These are phyloP conservation scores for Typhlichthys subterraneus DNA, from an alignment of 2,797 vertebrate species.

Conservation along the genomic window DNA sequence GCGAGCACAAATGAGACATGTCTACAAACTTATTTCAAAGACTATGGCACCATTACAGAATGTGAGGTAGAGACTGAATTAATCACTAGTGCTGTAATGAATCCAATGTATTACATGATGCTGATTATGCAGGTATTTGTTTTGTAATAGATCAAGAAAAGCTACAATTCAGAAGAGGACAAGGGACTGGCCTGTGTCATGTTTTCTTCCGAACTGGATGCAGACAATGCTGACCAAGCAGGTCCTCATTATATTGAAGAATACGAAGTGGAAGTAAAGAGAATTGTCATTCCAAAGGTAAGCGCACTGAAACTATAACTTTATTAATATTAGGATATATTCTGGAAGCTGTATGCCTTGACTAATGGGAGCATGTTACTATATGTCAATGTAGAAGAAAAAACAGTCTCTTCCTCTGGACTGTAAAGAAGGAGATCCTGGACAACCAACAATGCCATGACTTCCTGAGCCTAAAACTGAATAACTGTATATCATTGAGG, in stretches of 20 bases:
- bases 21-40: conserved; percentile 50
- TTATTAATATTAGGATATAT: conserved; percentile 41
- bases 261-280: conserved; percentile 38
- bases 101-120: not conserved
- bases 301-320: not conserved
- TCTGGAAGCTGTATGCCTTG: conserved; percentile 66
- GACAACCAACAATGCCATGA: not conserved
- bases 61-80: conserved; percentile 53
- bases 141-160: conserved; percentile 44
- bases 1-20: conserved; percentile 50
- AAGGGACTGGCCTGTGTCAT: conserved; percentile 48
- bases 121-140: not conserved
- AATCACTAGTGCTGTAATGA: not conserved
- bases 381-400: not conserved
- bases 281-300: conserved; percentile 61
- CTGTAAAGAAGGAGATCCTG: too few species aligned
- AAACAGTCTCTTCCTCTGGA: not conserved
- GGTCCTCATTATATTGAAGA: conserved; percentile 59
- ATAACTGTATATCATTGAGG: too few species aligned
- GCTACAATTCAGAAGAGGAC: not conserved
- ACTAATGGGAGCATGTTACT: conserved; percentile 6
- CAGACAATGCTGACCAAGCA: conserved; percentile 53
- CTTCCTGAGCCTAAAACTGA: not conserved
- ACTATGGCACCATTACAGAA: conserved; percentile 54
- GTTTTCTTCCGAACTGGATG: conserved; percentile 55